Conservation (phyloP, 2,888 invertebrate genomes). For the Scaptomyza polygonia region DNA sequence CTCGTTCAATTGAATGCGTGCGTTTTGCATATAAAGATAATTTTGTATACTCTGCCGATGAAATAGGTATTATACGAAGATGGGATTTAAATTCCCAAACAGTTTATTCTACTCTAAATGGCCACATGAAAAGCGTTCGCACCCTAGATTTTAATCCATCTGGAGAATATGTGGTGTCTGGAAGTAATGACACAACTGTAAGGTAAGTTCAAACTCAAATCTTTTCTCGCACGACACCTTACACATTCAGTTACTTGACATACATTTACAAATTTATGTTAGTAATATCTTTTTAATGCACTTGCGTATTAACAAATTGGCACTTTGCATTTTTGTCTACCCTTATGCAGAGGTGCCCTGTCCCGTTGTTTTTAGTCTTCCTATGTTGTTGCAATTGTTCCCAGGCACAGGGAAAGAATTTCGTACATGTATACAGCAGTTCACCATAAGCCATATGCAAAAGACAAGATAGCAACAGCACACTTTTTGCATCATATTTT, state of each 20-base stretch:
- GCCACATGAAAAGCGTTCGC: slow-evolving; percentile 92
- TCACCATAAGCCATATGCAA: too few relatives aligned
- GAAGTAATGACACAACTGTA: slow-evolving; percentile 93
- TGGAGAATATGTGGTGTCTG: slow-evolving; percentile 96
- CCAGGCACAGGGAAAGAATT: too few relatives aligned
- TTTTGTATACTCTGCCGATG: slow-evolving; percentile 96
- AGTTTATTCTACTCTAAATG: slow-evolving; percentile 83
- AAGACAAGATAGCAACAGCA: too few relatives aligned
- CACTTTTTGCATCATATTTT: too few relatives aligned
- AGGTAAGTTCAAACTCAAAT: slow-evolving; percentile 72
- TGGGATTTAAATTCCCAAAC: slow-evolving; percentile 95
- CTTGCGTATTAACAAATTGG: too few relatives aligned
- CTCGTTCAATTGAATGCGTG: slow-evolving; percentile 96
- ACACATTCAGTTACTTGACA: background rate
- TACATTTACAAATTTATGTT: background rate
- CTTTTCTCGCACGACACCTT: background rate
- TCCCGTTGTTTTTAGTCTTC: too few relatives aligned
- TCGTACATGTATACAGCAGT: too few relatives aligned
- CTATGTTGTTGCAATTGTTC: too few relatives aligned
- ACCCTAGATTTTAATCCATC: slow-evolving; percentile 98
- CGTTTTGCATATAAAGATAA: slow-evolving; percentile 97
- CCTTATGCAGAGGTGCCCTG: too few relatives aligned
- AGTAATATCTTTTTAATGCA: too few relatives aligned
- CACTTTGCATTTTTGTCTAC: too few relatives aligned
- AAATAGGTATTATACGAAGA: slow-evolving; percentile 96